Evolutionary conservation across 2,113 vertebrate genomes (phyloP), one percentile per base, ranked within the genome.

Genomic region (Gracilinanus agilis): DNA sequence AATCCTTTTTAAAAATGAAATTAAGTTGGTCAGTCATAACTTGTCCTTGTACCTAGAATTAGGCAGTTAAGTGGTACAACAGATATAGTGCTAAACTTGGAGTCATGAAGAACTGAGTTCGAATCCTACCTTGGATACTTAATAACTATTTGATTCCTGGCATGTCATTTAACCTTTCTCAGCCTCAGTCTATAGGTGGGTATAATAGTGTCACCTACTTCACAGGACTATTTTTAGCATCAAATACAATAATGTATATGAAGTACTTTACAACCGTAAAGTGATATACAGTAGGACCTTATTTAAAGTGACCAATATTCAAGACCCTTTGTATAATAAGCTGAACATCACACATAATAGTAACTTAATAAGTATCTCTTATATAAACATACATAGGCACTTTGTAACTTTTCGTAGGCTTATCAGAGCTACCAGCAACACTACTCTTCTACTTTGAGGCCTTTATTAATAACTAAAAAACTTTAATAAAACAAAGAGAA

Each of bases 151-250:
- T 89, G 40, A 83, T 40, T 9, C 16, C 44, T 9, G 2, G 54
- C 6, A 49, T 53, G 0, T 88, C 0, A 12, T 27, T 53, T 92
- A 55, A 54, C 53, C 44, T 49, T 49, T 96, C 61, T 24, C 92
- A 0, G 53, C 90, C 88, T 94, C 49, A 3, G 34, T 56, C 75
- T 89, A 83, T 54, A 49, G 54, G 44, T 19, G 11, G 19, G 54
- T 21, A 83, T 58, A 44, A 40, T 7, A 44, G 58, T 9, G 89
- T 2, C 0, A 0, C 5, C 3, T 0, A 10, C 5, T 24, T 92
- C 90, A 6, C 16, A 13, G n/a, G 55, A 54, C 54, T 88, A 5
- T 2, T 24, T 44, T 24, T 7, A 92, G 56, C 44, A n/a, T n/a
- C 16, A 75, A n/a, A 75, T 75, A n/a, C 1, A 67, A 54, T 21